Evolutionary conservation across 1,140 invertebrate species (phyloP).

Genomic region (Lepidurus arcticus): DNA sequence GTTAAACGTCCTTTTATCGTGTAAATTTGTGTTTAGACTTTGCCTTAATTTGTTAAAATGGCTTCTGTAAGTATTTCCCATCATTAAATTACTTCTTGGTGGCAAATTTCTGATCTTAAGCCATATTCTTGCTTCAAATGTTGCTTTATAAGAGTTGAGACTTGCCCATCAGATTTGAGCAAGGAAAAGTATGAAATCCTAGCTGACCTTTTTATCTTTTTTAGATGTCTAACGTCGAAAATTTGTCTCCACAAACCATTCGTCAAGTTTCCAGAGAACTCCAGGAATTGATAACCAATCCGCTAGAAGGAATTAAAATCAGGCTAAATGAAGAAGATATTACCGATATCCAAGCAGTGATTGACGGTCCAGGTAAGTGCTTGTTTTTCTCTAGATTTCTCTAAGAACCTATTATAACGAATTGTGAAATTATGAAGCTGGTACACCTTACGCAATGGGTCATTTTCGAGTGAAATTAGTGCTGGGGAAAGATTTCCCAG

Average conservation of each 20-base stretch:
- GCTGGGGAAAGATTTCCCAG: conserved; percentile 88
- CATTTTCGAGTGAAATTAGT: conserved; percentile 83
- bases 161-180: too few species aligned
- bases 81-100: neutral
- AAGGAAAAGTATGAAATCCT: too few species aligned
- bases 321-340: conserved; percentile 83
- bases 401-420: neutral
- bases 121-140: too few species aligned
- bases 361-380: conserved; percentile 71
- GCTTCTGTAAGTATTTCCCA: neutral
- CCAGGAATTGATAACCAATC: conserved; percentile 63
- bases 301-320: conserved; percentile 83
- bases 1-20: neutral
- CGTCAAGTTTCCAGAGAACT: conserved; percentile 76
- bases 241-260: conserved; percentile 87
- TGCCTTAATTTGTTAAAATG: neutral
- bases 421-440: conserved; percentile 50
- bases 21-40: conserved; percentile 15
- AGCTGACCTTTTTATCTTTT: conserved; percentile 4
- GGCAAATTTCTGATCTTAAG: too few species aligned
- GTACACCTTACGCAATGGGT: conserved; percentile 77
- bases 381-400: neutral
- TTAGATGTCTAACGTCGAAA: conserved; percentile 73
- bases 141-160: too few species aligned
- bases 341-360: conserved; percentile 83